These are phyloP conservation scores for Rhinoraja longicauda DNA, from an alignment of 2,797 vertebrate species.

Conservation along the genomic window DNA sequence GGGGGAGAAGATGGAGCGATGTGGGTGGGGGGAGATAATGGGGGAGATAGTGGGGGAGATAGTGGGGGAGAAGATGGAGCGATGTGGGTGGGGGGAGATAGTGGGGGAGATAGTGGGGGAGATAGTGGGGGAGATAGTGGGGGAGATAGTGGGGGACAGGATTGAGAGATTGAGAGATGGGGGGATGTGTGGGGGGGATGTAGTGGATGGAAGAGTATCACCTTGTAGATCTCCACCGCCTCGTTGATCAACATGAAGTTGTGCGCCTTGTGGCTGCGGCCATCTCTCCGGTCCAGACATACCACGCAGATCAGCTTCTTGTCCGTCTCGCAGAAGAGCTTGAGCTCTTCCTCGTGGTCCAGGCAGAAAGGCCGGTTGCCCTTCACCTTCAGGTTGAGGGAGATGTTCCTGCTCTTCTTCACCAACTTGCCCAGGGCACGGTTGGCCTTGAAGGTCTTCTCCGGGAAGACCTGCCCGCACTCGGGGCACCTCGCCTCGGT, in stretches of 20 bases:
- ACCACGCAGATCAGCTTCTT: constrained; percentile 50
- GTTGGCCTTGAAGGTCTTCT: constrained; percentile 45
- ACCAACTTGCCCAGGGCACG: constrained; percentile 47
- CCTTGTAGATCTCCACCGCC: constrained; percentile 44
- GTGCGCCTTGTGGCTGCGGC: constrained; percentile 51
- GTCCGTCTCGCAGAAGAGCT: constrained; percentile 57
- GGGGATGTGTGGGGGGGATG: too few species aligned
- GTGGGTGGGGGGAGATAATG: too few species aligned
- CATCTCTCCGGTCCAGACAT: constrained; percentile 52
- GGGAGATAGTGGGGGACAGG: too few species aligned
- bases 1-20: too few species aligned
- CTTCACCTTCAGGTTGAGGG: constrained; percentile 27
- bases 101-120: too few species aligned
- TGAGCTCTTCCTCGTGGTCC: constrained; percentile 55
- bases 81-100: too few species aligned
- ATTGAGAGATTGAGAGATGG: too few species aligned
- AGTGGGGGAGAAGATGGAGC: too few species aligned
- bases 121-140: too few species aligned
- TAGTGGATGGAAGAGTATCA: not conserved
- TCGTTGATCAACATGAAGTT: constrained; percentile 52
- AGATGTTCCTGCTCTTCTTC: constrained; percentile 45
- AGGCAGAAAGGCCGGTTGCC: constrained; percentile 43
- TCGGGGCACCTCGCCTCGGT: constrained; percentile 46
- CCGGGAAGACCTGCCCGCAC: constrained; percentile 43
- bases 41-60: too few species aligned